Evolutionary conservation across 2,888 invertebrate genomes (phyloP), one percentile per base, ranked within the genome.

Genomic region (Tinea semifulvella): DNA sequence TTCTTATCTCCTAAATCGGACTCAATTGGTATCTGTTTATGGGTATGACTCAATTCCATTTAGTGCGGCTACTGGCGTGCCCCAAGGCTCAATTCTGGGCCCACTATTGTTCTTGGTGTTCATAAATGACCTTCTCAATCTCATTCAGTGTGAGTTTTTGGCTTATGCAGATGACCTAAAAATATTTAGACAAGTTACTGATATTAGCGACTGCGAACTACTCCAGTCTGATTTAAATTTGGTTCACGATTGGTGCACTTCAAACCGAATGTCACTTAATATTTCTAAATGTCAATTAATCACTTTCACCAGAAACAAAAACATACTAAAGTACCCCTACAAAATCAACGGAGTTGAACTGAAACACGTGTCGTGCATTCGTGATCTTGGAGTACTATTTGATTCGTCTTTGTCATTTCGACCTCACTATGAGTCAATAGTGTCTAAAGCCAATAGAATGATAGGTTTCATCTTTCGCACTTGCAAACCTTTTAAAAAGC

Each of bases 21-120:
- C 45, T 2, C 40, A 45, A 14, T 14, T 42, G 4, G 45, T 46
- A 8, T 22, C 19, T 19, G n/a, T 42, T 7, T 26, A 42, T 17
- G 46, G 42, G 1, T 46, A 36, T 18, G 31, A 42, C 7, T 45
- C 45, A 3, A 8, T 31, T 2, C 42, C 42, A n/a, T 44, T 16
- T 26, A 6, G 16, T 2, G 19, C 22, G 1, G 10, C 16, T 2
- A 31, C 45, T 2, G 45, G 45, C 6, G 40, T 46, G 5, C 42
- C 42, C 2, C 46, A 46, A 25, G 42, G 46, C 1, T 46, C 46
- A 8, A 31, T 22, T 8, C 11, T 45, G 10, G 45, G 45, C 2
- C 45, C 42, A 2, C 31, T 45, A 8, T 7, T 45, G 7, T 45
- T 45, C 22, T 2, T 20, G 4, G 3, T 40, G 1, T 45, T 27